Evolutionary conservation across 2,797 vertebrate genomes (phyloP), one percentile per base, ranked within the genome.

Genomic region (Aeoliscus strigatus): DNA sequence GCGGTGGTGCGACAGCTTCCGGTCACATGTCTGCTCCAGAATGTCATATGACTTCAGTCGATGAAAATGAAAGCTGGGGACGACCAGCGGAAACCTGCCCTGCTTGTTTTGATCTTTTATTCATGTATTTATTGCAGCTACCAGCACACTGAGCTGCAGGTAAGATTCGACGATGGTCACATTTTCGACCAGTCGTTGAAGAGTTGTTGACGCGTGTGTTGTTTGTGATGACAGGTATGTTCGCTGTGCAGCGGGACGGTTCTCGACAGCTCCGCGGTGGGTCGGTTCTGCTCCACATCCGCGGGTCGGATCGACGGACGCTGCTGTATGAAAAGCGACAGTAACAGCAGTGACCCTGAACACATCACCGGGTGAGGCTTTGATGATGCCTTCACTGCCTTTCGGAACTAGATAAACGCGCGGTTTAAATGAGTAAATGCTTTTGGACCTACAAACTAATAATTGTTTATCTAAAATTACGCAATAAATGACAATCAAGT

Each of bases 291-390:
- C 65, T 30, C 44, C 4, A 14, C 12, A 9, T 79, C 68, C 5
- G 39, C 60, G 4, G 88, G 78, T 34, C 67, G 31, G 57, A 62
- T 87, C 30, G 49, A 64, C 1, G 83, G 86, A 0, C 87, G 89
- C 27, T 94, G 92, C 82, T 93, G 91, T 56, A 24, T 88, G 43
- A 67, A 35, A 39, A 60, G 70, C 16, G 52, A 71, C 25, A 75
- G n/a, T n/a, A n/a, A 75, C 65, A 59, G 36, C 18, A 63, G 55
- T 57, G 57, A 60, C 63, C 39, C 44, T 74, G 62, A 76, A 74
- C 69, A 37, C 61, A 75, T 92, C 79, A 87, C 84, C 14, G 83
- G 85, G 83, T 86, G 83, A 15, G 75, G 35, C 1, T 25, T 16
- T 5, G 6, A 26, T 37, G 53, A 8, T 42, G 51, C 51, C 33